Conservation (phyloP, 2,113 vertebrate species). For the Perca fluviatilis region DNA sequence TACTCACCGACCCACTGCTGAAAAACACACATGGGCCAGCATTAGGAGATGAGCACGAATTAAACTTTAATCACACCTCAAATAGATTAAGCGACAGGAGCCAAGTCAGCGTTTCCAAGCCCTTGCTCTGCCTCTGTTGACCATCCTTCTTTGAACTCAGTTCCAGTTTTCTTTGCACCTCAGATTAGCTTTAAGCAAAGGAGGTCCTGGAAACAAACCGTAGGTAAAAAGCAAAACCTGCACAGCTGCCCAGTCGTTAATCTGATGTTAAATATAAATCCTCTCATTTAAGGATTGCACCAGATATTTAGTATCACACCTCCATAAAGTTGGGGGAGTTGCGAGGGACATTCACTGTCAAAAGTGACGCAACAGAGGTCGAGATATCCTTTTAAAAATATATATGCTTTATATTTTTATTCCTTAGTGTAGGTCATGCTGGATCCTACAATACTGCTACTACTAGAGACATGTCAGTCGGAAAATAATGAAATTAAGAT, state of each 20-base stretch:
- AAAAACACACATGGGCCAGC: conserved; percentile 59
- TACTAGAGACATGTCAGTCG: background rate
- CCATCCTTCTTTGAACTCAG: conserved; percentile 76
- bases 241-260: conserved; percentile 4
- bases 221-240: conserved; percentile 28
- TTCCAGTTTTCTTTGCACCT: conserved; percentile 48
- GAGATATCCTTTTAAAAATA: background rate
- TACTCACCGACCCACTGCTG: conserved; percentile 72
- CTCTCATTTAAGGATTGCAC: conserved; percentile 19
- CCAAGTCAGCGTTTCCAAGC: conserved; percentile 93
- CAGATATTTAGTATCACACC: conserved; percentile 8
- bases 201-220: conserved; percentile 28
- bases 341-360: background rate
- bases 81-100: conserved; percentile 87
- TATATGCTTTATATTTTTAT: background rate
- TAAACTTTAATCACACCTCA: conserved; percentile 92
- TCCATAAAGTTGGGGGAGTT: conserved; percentile 2
- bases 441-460: background rate
- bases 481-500: background rate
- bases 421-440: background rate
- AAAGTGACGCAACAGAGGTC: background rate
- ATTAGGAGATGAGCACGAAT: conserved; percentile 86
- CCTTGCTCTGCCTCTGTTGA: conserved; percentile 88
- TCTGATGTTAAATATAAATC: conserved; percentile 25
- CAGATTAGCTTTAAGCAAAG: conserved; percentile 47